phyloP scores from a whole-genome alignment of 2,797 vertebrate species.

The Centroberyx gerrardi region DNA sequence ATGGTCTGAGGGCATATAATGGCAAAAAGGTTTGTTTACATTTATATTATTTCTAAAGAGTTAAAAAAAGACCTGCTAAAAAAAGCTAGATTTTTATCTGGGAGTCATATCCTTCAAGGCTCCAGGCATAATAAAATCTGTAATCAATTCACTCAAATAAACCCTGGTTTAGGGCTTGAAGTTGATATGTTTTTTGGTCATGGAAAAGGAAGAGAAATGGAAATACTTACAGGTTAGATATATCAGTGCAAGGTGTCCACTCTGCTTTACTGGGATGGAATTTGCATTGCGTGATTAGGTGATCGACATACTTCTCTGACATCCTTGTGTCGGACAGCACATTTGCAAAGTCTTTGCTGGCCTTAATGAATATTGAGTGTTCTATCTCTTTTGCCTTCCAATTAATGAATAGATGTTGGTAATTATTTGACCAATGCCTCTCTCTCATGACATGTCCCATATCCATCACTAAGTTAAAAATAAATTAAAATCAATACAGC shows the following conservation, averaged over 20 bases:
- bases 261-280: slow-evolving; percentile 43
- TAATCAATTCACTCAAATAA: background rate
- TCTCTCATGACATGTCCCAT: slow-evolving; percentile 84
- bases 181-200: background rate
- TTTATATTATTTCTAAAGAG: background rate
- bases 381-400: slow-evolving; percentile 84
- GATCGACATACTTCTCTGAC: slow-evolving; percentile 78
- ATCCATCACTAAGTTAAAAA: slow-evolving; percentile 91
- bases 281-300: slow-evolving; percentile 75
- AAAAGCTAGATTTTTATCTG: background rate
- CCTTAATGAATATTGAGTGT: slow-evolving; percentile 87
- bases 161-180: background rate
- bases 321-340: slow-evolving; percentile 73
- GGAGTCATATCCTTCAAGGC: background rate
- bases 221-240: background rate
- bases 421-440: slow-evolving; percentile 87
- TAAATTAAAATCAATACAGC: slow-evolving; percentile 90
- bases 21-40: background rate
- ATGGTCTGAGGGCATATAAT: too few species aligned
- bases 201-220: background rate
- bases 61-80: too few species aligned
- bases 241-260: background rate
- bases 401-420: slow-evolving; percentile 89
- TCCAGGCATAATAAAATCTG: background rate
- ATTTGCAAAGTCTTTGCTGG: slow-evolving; percentile 84